Evolutionary conservation across 1,140 invertebrate species (phyloP).

Genomic region (Drosophila persimilis): DNA sequence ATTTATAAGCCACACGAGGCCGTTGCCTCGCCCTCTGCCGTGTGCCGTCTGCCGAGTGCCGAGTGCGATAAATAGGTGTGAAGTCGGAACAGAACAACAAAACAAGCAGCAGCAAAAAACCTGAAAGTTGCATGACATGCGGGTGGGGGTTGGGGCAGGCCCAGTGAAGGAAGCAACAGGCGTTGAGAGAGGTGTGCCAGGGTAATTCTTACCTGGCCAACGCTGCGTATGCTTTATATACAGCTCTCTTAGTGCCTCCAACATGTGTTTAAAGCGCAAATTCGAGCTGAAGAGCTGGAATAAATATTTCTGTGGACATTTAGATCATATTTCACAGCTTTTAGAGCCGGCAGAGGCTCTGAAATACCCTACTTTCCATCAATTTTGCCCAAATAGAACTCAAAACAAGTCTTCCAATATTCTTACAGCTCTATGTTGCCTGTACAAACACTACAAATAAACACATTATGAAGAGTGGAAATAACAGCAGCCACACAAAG

Average conservation of each 20-base stretch:
- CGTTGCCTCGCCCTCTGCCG: neutral
- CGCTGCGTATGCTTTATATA: too few species aligned
- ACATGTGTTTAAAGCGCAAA: too few species aligned
- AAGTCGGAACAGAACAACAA: constrained; percentile 17
- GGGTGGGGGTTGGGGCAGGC: constrained; percentile 6
- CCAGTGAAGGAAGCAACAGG: constrained; percentile 15
- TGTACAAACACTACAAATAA: constrained; percentile 59
- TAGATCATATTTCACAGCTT: too few species aligned
- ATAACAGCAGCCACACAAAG: constrained; percentile 2
- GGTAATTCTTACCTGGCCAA: too few species aligned
- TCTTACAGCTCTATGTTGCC: constrained; percentile 12
- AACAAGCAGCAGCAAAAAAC: constrained; percentile 5
- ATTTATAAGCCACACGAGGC: constrained; percentile 47
- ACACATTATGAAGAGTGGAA: constrained; percentile 57
- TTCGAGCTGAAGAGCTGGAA: too few species aligned
- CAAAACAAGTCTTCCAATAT: too few species aligned
- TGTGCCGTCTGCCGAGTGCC: neutral
- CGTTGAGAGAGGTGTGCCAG: too few species aligned
- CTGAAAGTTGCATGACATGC: constrained; percentile 21
- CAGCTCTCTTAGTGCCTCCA: too few species aligned
- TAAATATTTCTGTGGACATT: too few species aligned
- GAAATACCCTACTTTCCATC: too few species aligned
- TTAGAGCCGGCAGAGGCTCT: too few species aligned
- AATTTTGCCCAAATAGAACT: too few species aligned
- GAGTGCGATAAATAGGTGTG: constrained; percentile 41